These are phyloP conservation scores for Drosophila antonietae DNA, from an alignment of 2,888 invertebrate genomes.

Conservation along the genomic window DNA sequence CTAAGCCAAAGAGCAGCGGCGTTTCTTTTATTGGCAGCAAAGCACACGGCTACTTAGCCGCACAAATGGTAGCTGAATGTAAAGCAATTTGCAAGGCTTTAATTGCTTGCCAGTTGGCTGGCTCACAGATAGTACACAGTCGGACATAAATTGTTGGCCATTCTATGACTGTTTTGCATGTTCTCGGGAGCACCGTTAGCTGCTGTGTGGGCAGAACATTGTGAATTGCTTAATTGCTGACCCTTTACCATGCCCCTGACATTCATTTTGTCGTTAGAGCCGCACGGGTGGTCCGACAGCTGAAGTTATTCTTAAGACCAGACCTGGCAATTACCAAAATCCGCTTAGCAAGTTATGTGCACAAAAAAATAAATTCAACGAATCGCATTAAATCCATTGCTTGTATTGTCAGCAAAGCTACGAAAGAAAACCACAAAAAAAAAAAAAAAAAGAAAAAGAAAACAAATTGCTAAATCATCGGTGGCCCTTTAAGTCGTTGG, in stretches of 20 bases:
- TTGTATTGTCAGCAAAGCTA: slow-evolving; percentile 24
- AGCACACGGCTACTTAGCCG: slow-evolving; percentile 18
- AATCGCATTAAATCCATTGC: slow-evolving; percentile 59
- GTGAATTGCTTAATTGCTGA: slow-evolving; percentile 49
- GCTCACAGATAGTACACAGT: slow-evolving; percentile 52
- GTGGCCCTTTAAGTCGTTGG: slow-evolving; percentile 57
- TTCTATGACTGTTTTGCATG: slow-evolving; percentile 52
- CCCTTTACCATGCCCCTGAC: slow-evolving; percentile 59
- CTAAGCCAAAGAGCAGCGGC: slow-evolving; percentile 12
- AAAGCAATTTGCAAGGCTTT: slow-evolving; percentile 27
- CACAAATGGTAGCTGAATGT: slow-evolving; percentile 21
- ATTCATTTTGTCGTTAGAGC: slow-evolving; percentile 72
- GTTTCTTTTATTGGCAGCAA: slow-evolving; percentile 53
- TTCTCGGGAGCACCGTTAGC: slow-evolving; percentile 50
- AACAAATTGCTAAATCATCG: slow-evolving; percentile 72
- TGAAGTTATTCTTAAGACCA: slow-evolving; percentile 50
- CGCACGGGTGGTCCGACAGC: slow-evolving; percentile 59
- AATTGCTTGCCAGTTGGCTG: slow-evolving; percentile 58
- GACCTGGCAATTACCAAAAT: slow-evolving; percentile 69
- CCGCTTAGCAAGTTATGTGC: slow-evolving; percentile 69
- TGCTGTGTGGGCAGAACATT: slow-evolving; percentile 34
- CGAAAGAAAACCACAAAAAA: slow-evolving; percentile 3
- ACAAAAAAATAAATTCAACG: slow-evolving; percentile 35
- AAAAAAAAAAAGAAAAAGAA: not conserved
- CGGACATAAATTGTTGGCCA: slow-evolving; percentile 61